Percentiles rank a stretch among this genome's conserved stretches.
These are phyloP conservation scores for Mustela nigripes DNA, from an alignment of 2,113 vertebrate species.

Conservation along the genomic window DNA sequence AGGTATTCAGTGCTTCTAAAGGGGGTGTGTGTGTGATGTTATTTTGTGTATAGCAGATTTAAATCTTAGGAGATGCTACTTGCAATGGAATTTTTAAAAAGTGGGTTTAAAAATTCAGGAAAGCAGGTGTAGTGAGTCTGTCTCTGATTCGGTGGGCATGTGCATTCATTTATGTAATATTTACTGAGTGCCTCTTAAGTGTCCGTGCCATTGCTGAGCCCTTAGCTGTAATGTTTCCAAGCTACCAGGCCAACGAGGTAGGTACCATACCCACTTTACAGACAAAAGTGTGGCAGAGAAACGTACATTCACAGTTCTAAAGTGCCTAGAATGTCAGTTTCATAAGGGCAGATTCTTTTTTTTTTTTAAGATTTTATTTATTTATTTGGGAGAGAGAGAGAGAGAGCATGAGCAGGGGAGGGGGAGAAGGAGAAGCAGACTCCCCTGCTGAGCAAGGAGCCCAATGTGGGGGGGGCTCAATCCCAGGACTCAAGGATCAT, in stretches of 20 bases:
- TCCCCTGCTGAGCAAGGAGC: too few species aligned
- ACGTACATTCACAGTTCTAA: neutral
- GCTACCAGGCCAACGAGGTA: too few species aligned
- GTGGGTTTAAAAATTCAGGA: constrained; percentile 7
- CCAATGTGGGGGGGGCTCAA: too few species aligned
- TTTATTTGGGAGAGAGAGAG: too few species aligned
- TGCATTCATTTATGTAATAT: neutral
- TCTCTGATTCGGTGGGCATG: neutral
- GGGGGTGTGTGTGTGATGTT: too few species aligned
- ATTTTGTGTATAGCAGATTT: neutral
- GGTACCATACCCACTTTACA: neutral
- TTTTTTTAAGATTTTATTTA: too few species aligned
- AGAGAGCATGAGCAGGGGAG: too few species aligned
- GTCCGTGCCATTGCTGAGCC: neutral
- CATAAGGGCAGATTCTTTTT: neutral
- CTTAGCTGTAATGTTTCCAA: neutral
- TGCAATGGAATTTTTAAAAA: neutral
- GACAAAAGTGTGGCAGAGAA: neutral
- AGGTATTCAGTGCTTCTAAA: constrained; percentile 28
- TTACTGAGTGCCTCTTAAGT: neutral
- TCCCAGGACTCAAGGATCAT: too few species aligned
- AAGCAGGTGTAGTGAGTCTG: neutral
- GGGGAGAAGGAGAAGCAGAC: too few species aligned
- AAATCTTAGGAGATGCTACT: neutral
- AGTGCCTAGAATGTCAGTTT: neutral